Conservation (phyloP, 2,113 vertebrate genomes). For the Passer domesticus region DNA sequence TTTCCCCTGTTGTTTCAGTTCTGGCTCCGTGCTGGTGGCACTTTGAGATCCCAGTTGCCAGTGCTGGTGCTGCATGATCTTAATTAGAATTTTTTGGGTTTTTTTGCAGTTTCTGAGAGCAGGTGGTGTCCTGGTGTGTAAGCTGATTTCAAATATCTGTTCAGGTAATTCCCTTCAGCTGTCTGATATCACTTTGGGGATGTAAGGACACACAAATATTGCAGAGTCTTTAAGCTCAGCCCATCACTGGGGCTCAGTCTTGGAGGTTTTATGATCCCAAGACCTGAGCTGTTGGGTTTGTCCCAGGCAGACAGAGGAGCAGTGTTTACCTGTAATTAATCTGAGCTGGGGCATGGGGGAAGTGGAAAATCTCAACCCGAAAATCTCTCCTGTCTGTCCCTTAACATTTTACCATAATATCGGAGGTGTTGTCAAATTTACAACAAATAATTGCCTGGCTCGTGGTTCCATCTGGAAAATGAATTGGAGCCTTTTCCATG, state of each 20-base stretch:
- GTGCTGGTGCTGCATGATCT: background rate
- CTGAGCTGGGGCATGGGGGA: background rate
- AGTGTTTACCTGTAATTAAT: background rate
- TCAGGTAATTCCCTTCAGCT: background rate
- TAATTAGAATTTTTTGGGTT: accelerated
- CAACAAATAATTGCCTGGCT: background rate
- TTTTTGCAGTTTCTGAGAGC: background rate
- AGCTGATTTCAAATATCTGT: background rate
- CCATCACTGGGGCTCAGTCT: background rate
- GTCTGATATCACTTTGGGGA: background rate
- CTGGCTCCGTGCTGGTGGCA: background rate
- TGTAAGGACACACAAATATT: background rate
- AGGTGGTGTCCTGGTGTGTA: background rate
- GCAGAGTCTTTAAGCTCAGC: background rate
- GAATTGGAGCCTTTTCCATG: background rate
- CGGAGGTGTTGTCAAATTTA: constrained; percentile 44
- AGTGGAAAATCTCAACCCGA: background rate
- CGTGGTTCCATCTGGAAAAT: background rate
- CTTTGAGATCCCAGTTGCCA: background rate
- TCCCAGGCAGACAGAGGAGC: background rate
- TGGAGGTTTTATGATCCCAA: background rate
- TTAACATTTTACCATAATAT: background rate
- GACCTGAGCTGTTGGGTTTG: background rate
- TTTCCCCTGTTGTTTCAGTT: background rate
- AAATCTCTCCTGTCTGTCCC: background rate